A percentile compares a stretch with the other conserved stretches of the same genome.
Evolutionary conservation across 2,113 vertebrate genomes (phyloP).

Genomic region (Crotalus helleri): DNA sequence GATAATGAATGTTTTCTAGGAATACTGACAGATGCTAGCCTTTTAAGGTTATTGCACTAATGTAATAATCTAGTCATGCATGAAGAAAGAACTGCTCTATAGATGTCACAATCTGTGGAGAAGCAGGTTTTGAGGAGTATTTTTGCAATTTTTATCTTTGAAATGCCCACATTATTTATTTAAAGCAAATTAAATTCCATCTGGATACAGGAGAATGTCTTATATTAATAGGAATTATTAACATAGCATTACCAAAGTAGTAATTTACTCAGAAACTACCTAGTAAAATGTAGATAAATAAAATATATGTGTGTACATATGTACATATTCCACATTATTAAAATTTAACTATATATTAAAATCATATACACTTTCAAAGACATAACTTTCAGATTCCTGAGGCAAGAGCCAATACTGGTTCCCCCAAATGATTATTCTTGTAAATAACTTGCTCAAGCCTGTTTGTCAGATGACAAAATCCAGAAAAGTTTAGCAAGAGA

Average conservation of each 20-base stretch:
- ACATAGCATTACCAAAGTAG: neutral
- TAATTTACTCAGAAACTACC: neutral
- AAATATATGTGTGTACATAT: neutral
- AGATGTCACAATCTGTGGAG: constrained; percentile 39
- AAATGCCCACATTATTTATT: constrained; percentile 17
- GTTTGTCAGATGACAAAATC: neutral
- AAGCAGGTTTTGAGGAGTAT: constrained; percentile 41
- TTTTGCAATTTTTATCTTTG: constrained; percentile 44
- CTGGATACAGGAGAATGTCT: neutral
- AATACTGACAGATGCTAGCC: neutral
- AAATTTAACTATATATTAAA: neutral
- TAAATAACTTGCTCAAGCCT: neutral
- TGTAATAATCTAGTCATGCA: constrained; percentile 45
- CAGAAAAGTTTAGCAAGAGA: neutral
- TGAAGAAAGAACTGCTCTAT: constrained; percentile 28
- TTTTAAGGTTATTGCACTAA: constrained; percentile 34
- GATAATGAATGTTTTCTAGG: constrained; percentile 1
- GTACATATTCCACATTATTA: neutral
- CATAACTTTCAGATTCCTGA: neutral
- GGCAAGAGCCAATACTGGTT: neutral
- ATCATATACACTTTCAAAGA: constrained; percentile 1
- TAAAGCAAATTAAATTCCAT: constrained; percentile 7
- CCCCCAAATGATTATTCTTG: neutral
- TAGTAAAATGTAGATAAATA: neutral
- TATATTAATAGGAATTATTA: neutral